These are phyloP conservation scores for Micromesistius poutassou DNA, from an alignment of 2,797 vertebrate species.

Conservation along the genomic window DNA sequence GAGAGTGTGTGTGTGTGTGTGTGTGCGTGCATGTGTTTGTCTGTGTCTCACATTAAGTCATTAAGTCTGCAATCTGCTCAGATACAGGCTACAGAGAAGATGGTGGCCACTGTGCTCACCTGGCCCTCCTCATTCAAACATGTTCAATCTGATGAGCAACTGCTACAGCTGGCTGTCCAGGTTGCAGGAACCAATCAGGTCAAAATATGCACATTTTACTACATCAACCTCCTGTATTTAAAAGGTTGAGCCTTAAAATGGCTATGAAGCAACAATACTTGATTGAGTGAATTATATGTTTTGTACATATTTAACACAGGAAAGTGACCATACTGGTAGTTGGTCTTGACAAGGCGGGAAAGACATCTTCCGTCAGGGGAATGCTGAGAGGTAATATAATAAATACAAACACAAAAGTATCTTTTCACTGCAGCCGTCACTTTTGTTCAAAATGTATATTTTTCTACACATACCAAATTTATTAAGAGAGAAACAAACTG, in stretches of 20 bases:
- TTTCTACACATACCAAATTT: neutral
- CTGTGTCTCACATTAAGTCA: constrained; percentile 10
- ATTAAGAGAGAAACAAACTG: neutral
- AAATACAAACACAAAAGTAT: neutral
- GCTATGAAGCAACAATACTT: neutral
- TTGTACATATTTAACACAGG: constrained; percentile 56
- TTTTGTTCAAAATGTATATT: neutral
- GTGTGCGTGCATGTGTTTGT: neutral
- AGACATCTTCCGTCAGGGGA: constrained; percentile 76
- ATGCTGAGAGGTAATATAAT: constrained; percentile 75
- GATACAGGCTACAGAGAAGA: constrained; percentile 71
- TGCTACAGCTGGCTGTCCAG: constrained; percentile 79
- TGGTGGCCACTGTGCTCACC: constrained; percentile 73
- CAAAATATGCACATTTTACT: constrained; percentile 3
- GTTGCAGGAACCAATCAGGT: constrained; percentile 80
- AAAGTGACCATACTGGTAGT: constrained; percentile 78
- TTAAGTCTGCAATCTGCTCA: constrained; percentile 37
- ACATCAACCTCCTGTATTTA: neutral
- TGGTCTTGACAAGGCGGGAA: constrained; percentile 84
- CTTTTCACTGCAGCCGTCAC: too few relatives aligned
- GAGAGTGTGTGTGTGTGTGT: neutral
- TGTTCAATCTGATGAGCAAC: constrained; percentile 83
- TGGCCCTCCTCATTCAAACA: constrained; percentile 66
- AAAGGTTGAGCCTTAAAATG: neutral
- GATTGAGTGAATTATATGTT: neutral